Evolutionary conservation across 1,140 invertebrate species (phyloP).

Genomic region (Stratiolaelaps scimitus): DNA sequence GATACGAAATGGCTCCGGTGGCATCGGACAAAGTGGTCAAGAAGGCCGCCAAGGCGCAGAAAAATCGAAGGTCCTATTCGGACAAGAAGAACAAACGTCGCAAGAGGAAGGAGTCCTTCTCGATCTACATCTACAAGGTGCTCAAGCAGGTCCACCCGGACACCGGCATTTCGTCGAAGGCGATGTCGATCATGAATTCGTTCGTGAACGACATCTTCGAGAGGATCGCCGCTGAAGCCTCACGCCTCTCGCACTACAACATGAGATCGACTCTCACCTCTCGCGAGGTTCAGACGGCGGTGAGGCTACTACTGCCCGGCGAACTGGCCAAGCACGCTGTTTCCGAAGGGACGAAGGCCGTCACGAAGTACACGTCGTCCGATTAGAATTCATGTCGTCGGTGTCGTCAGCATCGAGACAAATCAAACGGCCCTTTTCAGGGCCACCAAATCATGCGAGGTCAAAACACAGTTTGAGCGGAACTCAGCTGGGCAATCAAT

Average conservation of each 20-base stretch:
- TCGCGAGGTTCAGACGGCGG: conserved; percentile 47
- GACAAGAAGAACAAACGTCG: conserved; percentile 37
- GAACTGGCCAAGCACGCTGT: conserved; percentile 49
- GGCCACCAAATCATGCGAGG: no score
- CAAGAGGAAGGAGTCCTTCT: conserved; percentile 49
- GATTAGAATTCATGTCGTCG: conserved; percentile 39
- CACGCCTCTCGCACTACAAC: conserved; percentile 46
- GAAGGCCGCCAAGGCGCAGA: conserved; percentile 41
- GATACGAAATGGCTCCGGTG: conserved; percentile 38
- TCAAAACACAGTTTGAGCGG: no score
- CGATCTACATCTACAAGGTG: conserved; percentile 56
- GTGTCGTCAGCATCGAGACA: conserved; percentile 28
- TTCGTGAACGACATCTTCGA: conserved; percentile 31
- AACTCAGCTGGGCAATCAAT: no score
- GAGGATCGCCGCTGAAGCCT: no score
- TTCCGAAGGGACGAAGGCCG: conserved; percentile 43
- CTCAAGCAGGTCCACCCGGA: conserved; percentile 57
- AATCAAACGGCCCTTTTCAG: no score
- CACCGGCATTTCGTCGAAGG: conserved; percentile 49
- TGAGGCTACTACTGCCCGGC: conserved; percentile 43
- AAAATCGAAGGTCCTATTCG: conserved; percentile 31
- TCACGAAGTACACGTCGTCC: conserved; percentile 48
- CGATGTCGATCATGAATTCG: conserved; percentile 30
- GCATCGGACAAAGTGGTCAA: conserved; percentile 41
- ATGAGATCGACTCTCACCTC: conserved; percentile 47